Evolutionary conservation across 2,888 invertebrate species (phyloP).

Genomic region (Cryptus armator): DNA sequence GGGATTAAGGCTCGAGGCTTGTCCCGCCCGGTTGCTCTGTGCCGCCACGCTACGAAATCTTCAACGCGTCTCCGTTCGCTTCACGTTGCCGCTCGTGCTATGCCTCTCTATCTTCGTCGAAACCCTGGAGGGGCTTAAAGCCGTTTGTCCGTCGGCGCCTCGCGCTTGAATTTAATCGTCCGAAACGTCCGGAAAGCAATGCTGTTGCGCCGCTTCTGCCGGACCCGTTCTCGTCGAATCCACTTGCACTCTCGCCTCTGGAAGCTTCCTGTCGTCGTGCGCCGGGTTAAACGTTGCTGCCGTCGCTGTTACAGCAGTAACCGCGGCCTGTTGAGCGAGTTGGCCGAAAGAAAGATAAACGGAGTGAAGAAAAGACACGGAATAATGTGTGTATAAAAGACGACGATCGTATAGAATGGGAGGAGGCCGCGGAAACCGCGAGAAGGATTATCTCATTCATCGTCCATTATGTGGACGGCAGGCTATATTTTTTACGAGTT

Average conservation of each 20-base stretch:
- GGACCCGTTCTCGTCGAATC: slow-evolving; percentile 53
- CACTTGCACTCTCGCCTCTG: slow-evolving; percentile 52
- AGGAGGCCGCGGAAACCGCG: slow-evolving; percentile 9
- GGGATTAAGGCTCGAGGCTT: slow-evolving; percentile 74
- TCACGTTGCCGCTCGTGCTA: background rate
- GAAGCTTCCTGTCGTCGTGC: slow-evolving; percentile 74
- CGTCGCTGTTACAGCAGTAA: slow-evolving; percentile 19
- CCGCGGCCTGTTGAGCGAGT: slow-evolving; percentile 13
- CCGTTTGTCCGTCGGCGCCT: slow-evolving; percentile 73
- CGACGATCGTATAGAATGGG: background rate
- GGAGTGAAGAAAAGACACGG: slow-evolving; percentile 15
- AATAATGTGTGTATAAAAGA: background rate
- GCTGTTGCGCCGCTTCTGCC: slow-evolving; percentile 61
- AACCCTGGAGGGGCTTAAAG: slow-evolving; percentile 73
- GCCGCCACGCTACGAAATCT: slow-evolving; percentile 9
- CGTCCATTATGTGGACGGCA: background rate
- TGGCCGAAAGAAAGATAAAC: slow-evolving; percentile 4
- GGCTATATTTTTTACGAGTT: slow-evolving; percentile 13
- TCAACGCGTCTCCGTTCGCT: background rate
- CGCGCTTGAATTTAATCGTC: slow-evolving; percentile 78
- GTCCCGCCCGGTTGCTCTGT: slow-evolving; percentile 39
- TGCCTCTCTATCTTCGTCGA: slow-evolving; percentile 44
- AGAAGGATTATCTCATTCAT: slow-evolving; percentile 22
- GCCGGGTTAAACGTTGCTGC: slow-evolving; percentile 72
- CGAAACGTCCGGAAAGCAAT: slow-evolving; percentile 71